A percentile compares a stretch with the other conserved stretches of the same genome.
phyloP scores from a whole-genome alignment of 2,888 invertebrate genomes.

The Himalopsyche kuldschensis region DNA sequence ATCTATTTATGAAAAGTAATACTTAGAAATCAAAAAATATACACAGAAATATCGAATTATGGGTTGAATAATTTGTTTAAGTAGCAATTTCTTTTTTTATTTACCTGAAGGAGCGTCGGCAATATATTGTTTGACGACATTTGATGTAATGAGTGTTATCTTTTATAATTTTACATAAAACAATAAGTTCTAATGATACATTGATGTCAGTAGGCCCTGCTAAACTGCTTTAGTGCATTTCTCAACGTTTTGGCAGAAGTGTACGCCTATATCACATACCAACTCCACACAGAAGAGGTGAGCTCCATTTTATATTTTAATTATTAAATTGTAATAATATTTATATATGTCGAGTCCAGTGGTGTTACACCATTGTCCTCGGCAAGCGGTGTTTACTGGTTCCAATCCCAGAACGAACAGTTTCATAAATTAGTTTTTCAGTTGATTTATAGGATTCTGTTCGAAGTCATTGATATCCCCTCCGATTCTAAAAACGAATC shows the following conservation, averaged over 20 bases:
- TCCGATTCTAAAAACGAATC: too few relatives aligned
- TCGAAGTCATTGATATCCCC: too few relatives aligned
- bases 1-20: too few relatives aligned
- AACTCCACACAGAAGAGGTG: background rate
- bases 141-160: background rate
- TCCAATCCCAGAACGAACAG: too few relatives aligned
- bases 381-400: too few relatives aligned
- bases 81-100: background rate
- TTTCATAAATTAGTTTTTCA: too few relatives aligned
- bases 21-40: too few relatives aligned
- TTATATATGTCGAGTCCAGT: too few relatives aligned
- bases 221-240: background rate
- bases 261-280: background rate
- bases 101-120: background rate
- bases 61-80: background rate
- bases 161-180: background rate
- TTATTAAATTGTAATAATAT: too few relatives aligned
- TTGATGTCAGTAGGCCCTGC: background rate
- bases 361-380: too few relatives aligned
- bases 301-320: background rate
- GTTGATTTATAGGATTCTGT: too few relatives aligned
- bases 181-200: too few relatives aligned
- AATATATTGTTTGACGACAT: background rate
- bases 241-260: background rate
- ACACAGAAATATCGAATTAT: background rate